Percentiles rank a stretch among this genome's conserved stretches.
phyloP scores from a whole-genome alignment of 2,113 vertebrate genomes.

The Serilophus lunatus region DNA sequence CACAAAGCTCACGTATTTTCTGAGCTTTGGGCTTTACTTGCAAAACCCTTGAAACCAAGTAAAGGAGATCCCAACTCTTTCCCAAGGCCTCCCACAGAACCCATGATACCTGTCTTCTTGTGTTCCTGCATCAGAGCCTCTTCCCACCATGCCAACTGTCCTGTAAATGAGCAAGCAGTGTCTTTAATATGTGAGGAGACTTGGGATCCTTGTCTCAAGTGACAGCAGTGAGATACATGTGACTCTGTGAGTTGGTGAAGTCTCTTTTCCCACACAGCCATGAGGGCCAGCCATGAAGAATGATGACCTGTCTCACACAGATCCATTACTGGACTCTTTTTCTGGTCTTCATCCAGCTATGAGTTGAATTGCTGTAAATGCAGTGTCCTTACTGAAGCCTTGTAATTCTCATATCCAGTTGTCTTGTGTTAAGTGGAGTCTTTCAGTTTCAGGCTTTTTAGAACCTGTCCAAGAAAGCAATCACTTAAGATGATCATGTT shows the following conservation, averaged over 20 bases:
- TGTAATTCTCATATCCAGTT: background rate
- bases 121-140: background rate
- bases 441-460: background rate
- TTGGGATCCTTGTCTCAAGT: background rate
- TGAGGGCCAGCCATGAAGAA: background rate
- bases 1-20: background rate
- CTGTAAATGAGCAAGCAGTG: background rate
- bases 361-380: background rate
- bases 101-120: background rate
- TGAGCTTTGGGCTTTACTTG: background rate
- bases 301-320: background rate
- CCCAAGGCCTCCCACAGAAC: background rate
- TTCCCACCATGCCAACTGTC: background rate
- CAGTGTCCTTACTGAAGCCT: background rate
- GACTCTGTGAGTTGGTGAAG: background rate
- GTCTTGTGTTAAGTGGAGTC: background rate
- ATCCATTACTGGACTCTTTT: background rate
- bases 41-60: background rate
- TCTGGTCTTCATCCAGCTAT: background rate
- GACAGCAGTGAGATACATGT: background rate
- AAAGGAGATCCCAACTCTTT: background rate
- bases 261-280: background rate
- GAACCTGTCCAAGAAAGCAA: constrained; percentile 1
- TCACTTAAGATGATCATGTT: background rate
- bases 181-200: background rate